These are phyloP conservation scores for Sinella curviseta DNA, from an alignment of 1,140 invertebrate genomes.

Conservation along the genomic window DNA sequence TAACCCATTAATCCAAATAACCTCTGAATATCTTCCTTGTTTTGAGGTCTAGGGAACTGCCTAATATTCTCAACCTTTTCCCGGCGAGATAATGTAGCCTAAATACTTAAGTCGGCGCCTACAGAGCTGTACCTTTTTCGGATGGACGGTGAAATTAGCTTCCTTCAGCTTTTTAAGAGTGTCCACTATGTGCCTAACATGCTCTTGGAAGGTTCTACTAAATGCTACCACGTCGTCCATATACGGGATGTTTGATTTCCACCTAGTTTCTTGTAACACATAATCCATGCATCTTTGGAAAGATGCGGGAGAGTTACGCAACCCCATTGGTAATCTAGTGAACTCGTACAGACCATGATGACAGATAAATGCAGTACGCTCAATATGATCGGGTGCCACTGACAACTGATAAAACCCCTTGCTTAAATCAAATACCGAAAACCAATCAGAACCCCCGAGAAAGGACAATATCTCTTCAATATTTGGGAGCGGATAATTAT, in stretches of 20 bases:
- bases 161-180: not conserved
- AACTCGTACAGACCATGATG: constrained; percentile 50
- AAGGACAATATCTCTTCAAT: constrained; percentile 32
- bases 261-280: constrained; percentile 33
- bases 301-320: constrained; percentile 49
- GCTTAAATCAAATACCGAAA: constrained; percentile 54
- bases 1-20: constrained; percentile 57
- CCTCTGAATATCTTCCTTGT: constrained; percentile 52
- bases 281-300: constrained; percentile 50
- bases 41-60: constrained; percentile 54
- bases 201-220: constrained; percentile 9
- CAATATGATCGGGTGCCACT: constrained; percentile 47
- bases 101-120: constrained; percentile 55
- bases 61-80: constrained; percentile 54
- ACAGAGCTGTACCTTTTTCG: constrained; percentile 57
- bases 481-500: constrained; percentile 54
- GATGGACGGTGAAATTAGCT: constrained; percentile 50
- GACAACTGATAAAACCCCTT: constrained; percentile 59
- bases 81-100: constrained; percentile 54
- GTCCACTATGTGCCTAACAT: constrained; percentile 4
- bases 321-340: constrained; percentile 49
- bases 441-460: constrained; percentile 46
- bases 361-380: constrained; percentile 51
- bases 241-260: not conserved
- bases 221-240: constrained; percentile 39